Base-by-base conservation (phyloP, 1,140 invertebrate genomes). In the Sycobia sp. region DNA sequence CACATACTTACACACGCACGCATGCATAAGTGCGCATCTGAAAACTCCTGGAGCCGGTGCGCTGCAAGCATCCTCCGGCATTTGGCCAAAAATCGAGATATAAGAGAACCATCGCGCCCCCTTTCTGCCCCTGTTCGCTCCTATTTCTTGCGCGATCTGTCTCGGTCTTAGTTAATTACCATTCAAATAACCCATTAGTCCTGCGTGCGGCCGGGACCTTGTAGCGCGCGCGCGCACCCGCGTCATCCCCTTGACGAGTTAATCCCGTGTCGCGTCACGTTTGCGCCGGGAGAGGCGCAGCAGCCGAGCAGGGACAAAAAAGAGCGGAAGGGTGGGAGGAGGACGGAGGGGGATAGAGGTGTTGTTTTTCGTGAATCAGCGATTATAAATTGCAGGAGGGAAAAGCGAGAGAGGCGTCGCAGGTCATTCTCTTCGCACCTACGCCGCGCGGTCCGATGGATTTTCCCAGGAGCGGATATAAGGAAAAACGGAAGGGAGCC, bases 121-220 rank as follows among this genome's bases (percentile, higher is more conserved):
- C n/a, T n/a, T n/a, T n/a, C n/a, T n/a, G n/a, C n/a, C n/a, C n/a
- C n/a, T n/a, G n/a, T n/a, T n/a, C n/a, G n/a, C n/a, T n/a, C n/a
- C n/a, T n/a, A n/a, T n/a, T n/a, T n/a, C n/a, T n/a, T n/a, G n/a
- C n/a, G n/a, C n/a, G n/a, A n/a, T n/a, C n/a, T n/a, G n/a, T n/a
- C n/a, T n/a, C n/a, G n/a, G n/a, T n/a, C 66, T 58, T 66, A 46
- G 66, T 73, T 79, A 77, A 79, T 79, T 77, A 77, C 72, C 76
- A n/a, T n/a, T n/a, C 70, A 73, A 75, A 74, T 77, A 78, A 79
- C 73, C 76, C 76, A 79, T 78, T 78, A 76, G 72, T 67, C 65
- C 67, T 39, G 67, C 66, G 71, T 72, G 73, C 20, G 16, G 14
- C 47, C 47, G 29, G n/a, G 47, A 49, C 32, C 74, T 76, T 67